A percentile compares a stretch with the other conserved stretches of the same genome.
Evolutionary conservation across 2,113 vertebrate genomes (phyloP).

Genomic region (Tetrax tetrax): DNA sequence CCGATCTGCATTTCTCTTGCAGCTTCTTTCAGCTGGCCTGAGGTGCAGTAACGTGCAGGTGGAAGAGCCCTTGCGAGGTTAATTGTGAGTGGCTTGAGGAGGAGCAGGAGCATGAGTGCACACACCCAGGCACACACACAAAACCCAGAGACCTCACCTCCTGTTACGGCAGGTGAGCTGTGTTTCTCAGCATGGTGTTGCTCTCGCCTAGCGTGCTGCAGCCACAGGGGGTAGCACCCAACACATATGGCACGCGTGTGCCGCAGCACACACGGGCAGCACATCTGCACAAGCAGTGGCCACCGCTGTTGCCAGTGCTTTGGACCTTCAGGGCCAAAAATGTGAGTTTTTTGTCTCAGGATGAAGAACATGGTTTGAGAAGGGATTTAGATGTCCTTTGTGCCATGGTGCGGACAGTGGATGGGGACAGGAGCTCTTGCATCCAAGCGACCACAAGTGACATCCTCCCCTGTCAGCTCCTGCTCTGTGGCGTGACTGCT

Average conservation of each 20-base stretch:
- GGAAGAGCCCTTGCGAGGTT: neutral
- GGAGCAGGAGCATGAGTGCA: neutral
- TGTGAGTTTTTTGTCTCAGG: neutral
- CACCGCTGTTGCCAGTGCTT: neutral
- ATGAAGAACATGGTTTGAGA: neutral
- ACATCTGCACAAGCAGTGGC: neutral
- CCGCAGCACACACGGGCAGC: neutral
- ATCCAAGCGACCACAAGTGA: neutral
- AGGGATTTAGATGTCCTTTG: neutral
- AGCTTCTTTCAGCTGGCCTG: neutral
- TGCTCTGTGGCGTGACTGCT: neutral
- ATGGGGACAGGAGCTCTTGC: neutral
- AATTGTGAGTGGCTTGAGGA: neutral
- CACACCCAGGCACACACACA: neutral
- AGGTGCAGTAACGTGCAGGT: neutral
- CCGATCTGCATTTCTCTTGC: neutral
- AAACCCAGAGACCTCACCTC: neutral
- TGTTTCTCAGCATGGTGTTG: neutral
- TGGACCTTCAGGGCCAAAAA: neutral
- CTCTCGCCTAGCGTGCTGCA: neutral
- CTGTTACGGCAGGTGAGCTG: rapidly evolving
- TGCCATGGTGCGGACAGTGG: neutral
- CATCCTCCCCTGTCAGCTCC: neutral
- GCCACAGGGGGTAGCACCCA: neutral
- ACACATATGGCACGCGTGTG: rapidly evolving